Base-by-base conservation (phyloP, 1,140 invertebrate species). In the Scaptomyza graminum region DNA sequence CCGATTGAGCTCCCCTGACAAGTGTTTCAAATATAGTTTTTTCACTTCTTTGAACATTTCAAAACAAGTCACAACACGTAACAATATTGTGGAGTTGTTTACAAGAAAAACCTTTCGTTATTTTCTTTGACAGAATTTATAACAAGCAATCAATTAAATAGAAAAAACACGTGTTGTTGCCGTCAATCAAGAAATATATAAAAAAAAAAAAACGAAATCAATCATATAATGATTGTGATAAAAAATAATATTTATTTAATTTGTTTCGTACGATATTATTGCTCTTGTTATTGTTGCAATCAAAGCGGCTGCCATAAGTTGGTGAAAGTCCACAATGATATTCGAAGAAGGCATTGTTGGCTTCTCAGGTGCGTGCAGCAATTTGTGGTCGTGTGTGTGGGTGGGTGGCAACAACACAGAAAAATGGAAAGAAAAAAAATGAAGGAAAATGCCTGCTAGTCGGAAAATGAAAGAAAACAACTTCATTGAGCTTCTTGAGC, bases 401-500 rank as follows among this genome's bases (percentile, higher is more conserved):
- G 74, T 73, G 74, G 74, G 63, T 56, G 70, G 74, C 12, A 56
- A 49, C 11, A 59, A 63, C 5, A 12, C 31, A 51, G 25, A 54
- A 63, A 54, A 22, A 22, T 2, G 4, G 41, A 39, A n/a, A 55
- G 39, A 52, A 49, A 51, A 37, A 54, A 63, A 63, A 51, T 39
- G 18, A 55, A 51, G 50, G 18, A 55, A 47, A 52, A 49, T 56
- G 47, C 28, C 52, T 52, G 54, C 31, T 39, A 49, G 61, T 51
- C 47, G 46, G 65, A 72, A 50, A 75, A 49, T 7, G 28, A 31
- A 31, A 31, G 28, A 31, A 31, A 69, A 64, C 78, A 84, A 75
- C 74, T 82, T 76, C 74, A 87, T 82, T 82, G 82, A 87, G 82
- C 83, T 76, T 84, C 85, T 80, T 81, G 69, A 64, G 83, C 55